Evolutionary conservation across 2,888 invertebrate genomes (phyloP).

Genomic region (Philereme vetulata): DNA sequence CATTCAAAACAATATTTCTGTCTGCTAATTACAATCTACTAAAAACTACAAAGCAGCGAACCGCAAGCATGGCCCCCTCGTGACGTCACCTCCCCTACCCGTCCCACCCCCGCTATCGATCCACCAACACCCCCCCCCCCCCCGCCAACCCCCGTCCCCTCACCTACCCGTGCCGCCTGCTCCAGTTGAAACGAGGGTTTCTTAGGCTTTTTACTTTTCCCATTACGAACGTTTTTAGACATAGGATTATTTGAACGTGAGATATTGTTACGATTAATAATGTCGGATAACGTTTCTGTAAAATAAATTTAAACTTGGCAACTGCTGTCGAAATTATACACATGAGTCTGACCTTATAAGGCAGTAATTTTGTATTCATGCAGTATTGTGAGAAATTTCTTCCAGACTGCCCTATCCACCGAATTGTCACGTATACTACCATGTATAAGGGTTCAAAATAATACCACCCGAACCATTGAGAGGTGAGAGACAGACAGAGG

Average conservation of each 20-base stretch:
- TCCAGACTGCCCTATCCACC: too few species aligned
- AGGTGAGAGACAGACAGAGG: too few species aligned
- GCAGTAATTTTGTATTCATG: too few species aligned
- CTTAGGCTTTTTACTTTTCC: constrained; percentile 54
- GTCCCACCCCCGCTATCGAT: constrained; percentile 64
- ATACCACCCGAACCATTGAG: too few species aligned
- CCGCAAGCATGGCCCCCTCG: constrained; percentile 51
- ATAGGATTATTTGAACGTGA: constrained; percentile 21
- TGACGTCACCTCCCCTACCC: constrained; percentile 65
- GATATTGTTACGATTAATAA: background rate
- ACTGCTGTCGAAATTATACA: too few species aligned
- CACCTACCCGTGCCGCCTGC: constrained; percentile 46
- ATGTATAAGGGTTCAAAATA: too few species aligned
- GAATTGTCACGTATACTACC: too few species aligned
- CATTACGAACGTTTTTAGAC: constrained; percentile 31
- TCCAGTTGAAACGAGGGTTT: constrained; percentile 55
- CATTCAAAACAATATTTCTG: background rate
- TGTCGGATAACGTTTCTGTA: too few species aligned
- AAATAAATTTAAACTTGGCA: too few species aligned
- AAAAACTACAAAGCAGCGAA: constrained; percentile 31
- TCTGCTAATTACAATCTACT: constrained; percentile 1
- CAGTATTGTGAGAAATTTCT: too few species aligned
- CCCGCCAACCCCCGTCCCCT: too few species aligned
- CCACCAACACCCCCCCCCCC: constrained; percentile 49
- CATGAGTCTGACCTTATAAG: too few species aligned